Evolutionary conservation across 2,797 vertebrate species (phyloP).

Genomic region (Arnoldichthys spilopterus): DNA sequence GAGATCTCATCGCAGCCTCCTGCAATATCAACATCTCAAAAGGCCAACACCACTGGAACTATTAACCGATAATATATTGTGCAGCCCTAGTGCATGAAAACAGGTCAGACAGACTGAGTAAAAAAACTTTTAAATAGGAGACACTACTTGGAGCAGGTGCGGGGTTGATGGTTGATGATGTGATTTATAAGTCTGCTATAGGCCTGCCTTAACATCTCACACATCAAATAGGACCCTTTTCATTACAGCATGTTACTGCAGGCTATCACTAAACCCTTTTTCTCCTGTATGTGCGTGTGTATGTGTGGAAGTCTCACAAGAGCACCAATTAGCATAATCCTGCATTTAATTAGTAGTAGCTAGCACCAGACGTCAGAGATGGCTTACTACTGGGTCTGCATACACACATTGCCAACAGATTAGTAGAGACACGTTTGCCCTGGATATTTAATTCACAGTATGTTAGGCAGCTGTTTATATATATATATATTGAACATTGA

Average conservation of each 20-base stretch:
- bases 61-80: background rate
- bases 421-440: constrained; percentile 52
- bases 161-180: too few relatives aligned
- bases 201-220: constrained; percentile 33
- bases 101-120: constrained; percentile 1
- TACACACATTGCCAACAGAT: constrained; percentile 64
- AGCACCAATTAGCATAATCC: constrained; percentile 78
- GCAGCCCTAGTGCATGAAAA: too few relatives aligned
- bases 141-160: constrained; percentile 23
- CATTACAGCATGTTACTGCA: constrained; percentile 58
- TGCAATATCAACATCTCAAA: too few relatives aligned
- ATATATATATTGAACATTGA: constrained; percentile 47
- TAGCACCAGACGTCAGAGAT: constrained; percentile 71
- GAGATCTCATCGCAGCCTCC: too few relatives aligned
- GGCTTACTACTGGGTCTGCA: constrained; percentile 64
- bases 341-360: constrained; percentile 74
- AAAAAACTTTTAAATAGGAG: background rate
- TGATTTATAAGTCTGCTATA: background rate
- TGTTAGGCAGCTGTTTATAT: constrained; percentile 66
- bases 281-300: constrained; percentile 50
- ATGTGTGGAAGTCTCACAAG: constrained; percentile 64
- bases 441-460: constrained; percentile 52
- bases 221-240: constrained; percentile 56
- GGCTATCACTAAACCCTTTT: constrained; percentile 64
- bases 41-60: too few relatives aligned